Evolutionary conservation across 2,888 invertebrate genomes (phyloP).

Genomic region (Micoletzkya japonica): DNA sequence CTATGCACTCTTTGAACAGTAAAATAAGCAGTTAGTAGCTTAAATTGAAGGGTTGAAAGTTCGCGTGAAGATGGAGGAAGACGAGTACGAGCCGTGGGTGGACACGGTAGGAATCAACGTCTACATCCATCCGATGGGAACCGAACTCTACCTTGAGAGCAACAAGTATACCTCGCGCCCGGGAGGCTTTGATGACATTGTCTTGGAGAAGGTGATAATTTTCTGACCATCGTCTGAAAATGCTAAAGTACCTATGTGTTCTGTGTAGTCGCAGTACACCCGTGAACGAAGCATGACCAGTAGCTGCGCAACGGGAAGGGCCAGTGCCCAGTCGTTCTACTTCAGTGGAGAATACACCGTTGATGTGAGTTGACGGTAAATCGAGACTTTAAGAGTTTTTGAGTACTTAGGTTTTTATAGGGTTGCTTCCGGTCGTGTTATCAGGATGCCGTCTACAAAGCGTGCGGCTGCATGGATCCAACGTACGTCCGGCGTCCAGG

Average conservation of each 20-base stretch:
- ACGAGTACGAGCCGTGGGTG: conserved; percentile 16
- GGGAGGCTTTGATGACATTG: neutral
- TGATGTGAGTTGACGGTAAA: conserved; percentile 1
- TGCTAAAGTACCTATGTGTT: neutral
- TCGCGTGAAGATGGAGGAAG: no score
- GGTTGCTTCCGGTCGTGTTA: conserved; percentile 31
- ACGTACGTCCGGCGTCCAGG: conserved; percentile 7
- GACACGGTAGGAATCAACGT: conserved; percentile 13
- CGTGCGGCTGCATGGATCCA: conserved; percentile 29
- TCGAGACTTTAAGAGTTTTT: neutral
- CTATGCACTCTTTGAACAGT: no score
- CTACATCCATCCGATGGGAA: conserved; percentile 16
- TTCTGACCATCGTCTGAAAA: neutral
- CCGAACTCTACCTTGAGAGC: conserved; percentile 15
- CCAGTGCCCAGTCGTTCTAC: conserved; percentile 25
- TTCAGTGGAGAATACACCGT: conserved; percentile 17
- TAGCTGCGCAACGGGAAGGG: neutral
- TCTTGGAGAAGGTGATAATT: conserved; percentile 2
- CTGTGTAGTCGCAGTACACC: neutral
- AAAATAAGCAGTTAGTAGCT: no score
- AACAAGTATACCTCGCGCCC: conserved; percentile 5
- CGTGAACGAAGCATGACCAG: neutral
- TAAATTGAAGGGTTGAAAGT: no score
- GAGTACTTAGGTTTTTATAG: neutral
- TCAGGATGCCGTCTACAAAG: conserved; percentile 20